These are phyloP conservation scores for Tetragonula carbonaria DNA, from an alignment of 2,888 invertebrate genomes.

Conservation along the genomic window DNA sequence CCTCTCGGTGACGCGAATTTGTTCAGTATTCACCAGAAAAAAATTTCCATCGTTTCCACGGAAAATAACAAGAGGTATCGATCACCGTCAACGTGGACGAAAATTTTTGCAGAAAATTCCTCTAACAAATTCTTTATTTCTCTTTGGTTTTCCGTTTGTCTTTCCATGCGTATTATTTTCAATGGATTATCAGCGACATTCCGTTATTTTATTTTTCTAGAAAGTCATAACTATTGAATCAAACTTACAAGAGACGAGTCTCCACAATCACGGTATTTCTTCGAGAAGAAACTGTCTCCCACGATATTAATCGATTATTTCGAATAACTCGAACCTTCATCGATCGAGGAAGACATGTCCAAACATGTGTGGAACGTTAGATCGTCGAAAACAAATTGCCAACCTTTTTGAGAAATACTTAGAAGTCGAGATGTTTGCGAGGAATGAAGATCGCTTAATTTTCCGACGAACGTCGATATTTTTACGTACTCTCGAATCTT, in stretches of 20 bases:
- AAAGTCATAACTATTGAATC: slow-evolving; percentile 1
- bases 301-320: neutral
- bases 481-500: neutral
- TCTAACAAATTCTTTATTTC: neutral
- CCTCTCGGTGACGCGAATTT: neutral
- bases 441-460: slow-evolving; percentile 30
- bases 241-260: neutral
- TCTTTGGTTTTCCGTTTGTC: neutral
- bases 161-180: slow-evolving; percentile 5
- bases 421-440: slow-evolving; percentile 19
- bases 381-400: slow-evolving; percentile 34
- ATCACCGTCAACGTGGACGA: neutral
- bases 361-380: slow-evolving; percentile 18
- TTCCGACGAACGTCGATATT: neutral
- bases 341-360: slow-evolving; percentile 10
- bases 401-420: neutral
- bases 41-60: neutral
- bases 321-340: slow-evolving; percentile 30
- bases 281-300: neutral
- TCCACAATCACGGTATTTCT: neutral
- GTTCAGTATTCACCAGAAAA: neutral
- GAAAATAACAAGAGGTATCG: slow-evolving; percentile 13
- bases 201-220: slow-evolving; percentile 14
- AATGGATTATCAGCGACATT: neutral
- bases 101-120: slow-evolving; percentile 6